Conservation (phyloP, 2,797 vertebrate species). For the Remorina albescens region DNA sequence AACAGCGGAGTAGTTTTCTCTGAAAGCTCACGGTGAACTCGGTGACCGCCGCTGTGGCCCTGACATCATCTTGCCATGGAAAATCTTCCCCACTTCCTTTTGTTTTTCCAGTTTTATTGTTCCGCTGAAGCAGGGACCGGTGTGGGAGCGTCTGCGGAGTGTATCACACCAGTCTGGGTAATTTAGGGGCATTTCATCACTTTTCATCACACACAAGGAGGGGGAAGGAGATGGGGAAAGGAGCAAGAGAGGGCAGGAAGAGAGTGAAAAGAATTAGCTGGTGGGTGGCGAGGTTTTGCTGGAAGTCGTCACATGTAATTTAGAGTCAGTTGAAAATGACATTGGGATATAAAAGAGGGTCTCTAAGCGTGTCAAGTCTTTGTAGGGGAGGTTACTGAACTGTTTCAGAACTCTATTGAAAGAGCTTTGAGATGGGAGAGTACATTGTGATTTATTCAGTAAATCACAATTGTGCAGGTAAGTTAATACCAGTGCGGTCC, state of each 20-base stretch:
- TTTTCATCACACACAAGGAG: constrained; percentile 25
- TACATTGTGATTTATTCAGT: constrained; percentile 62
- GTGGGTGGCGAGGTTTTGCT: constrained; percentile 19
- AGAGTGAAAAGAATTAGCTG: constrained; percentile 31
- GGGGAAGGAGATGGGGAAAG: constrained; percentile 23
- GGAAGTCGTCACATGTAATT: constrained; percentile 45
- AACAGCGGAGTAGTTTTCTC: constrained; percentile 68
- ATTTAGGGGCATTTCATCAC: constrained; percentile 58
- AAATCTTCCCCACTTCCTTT: constrained; percentile 87
- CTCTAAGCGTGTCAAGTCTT: constrained; percentile 43
- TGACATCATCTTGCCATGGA: constrained; percentile 82
- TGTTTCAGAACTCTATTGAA: constrained; percentile 46
- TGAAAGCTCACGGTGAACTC: constrained; percentile 72
- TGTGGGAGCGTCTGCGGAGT: constrained; percentile 47
- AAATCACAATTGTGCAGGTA: constrained; percentile 62
- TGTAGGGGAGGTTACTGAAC: constrained; percentile 50
- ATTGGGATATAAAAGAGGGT: constrained; percentile 37
- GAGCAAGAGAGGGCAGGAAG: constrained; percentile 1
- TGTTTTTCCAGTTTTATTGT: constrained; percentile 83
- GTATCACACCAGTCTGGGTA: constrained; percentile 44
- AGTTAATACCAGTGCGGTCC: constrained; percentile 50
- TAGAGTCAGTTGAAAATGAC: constrained; percentile 42
- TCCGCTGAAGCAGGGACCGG: constrained; percentile 54
- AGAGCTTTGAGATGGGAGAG: constrained; percentile 55
- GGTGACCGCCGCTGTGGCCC: constrained; percentile 60